Conservation (phyloP, 2,113 vertebrate genomes). For the Burhinus bistriatus region DNA sequence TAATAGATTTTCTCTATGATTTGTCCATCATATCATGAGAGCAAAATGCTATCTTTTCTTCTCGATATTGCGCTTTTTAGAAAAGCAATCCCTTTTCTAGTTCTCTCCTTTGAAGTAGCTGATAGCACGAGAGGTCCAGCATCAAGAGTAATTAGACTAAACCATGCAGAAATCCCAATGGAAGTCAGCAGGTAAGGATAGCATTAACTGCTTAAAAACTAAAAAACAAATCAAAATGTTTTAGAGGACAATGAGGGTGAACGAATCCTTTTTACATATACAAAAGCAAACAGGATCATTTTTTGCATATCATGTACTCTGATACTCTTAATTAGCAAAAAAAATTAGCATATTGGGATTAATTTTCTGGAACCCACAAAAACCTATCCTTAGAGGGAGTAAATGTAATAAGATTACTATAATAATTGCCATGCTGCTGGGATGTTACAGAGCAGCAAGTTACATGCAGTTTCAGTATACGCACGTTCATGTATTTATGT, state of each 20-base stretch:
- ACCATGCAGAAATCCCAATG: conserved; percentile 70
- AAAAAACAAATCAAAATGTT: conserved; percentile 50
- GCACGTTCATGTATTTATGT: neutral
- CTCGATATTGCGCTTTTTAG: conserved; percentile 59
- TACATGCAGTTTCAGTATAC: neutral
- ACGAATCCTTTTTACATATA: conserved; percentile 13
- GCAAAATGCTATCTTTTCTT: conserved; percentile 69
- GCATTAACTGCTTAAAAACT: conserved; percentile 64
- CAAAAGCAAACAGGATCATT: conserved; percentile 16
- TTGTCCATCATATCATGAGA: conserved; percentile 62
- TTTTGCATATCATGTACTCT: neutral
- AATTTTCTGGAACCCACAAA: conserved; percentile 26
- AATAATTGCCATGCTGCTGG: neutral
- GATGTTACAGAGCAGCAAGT: neutral
- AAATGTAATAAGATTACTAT: neutral
- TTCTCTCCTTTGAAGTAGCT: conserved; percentile 67
- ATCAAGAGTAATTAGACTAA: conserved; percentile 69
- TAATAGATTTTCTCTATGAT: conserved; percentile 70
- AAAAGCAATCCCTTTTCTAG: conserved; percentile 37
- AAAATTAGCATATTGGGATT: neutral
- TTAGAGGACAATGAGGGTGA: conserved; percentile 45
- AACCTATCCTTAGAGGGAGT: neutral
- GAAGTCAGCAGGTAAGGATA: conserved; percentile 56
- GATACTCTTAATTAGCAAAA: conserved; percentile 24
- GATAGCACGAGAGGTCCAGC: conserved; percentile 61